A percentile compares a stretch with the other conserved stretches of the same genome.
Evolutionary conservation across 1,140 invertebrate genomes (phyloP).

Genomic region (Sitodiplosis mosellana): DNA sequence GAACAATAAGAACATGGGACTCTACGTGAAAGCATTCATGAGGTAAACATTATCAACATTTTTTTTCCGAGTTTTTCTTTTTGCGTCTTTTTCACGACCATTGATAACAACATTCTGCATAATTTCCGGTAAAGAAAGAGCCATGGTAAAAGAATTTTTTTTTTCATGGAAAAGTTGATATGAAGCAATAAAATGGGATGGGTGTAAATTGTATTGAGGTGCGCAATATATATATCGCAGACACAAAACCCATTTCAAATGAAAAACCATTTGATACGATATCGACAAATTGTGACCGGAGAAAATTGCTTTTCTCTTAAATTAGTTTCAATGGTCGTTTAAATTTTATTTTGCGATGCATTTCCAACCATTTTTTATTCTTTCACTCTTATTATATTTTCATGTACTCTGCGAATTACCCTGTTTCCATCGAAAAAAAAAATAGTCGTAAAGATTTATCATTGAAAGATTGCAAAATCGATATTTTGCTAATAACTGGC

Average conservation of each 20-base stretch:
- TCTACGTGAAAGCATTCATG: conserved; percentile 66
- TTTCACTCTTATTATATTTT: neutral
- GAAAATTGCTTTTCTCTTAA: neutral
- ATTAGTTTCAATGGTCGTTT: neutral
- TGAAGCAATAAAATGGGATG: no score
- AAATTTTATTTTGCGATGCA: neutral
- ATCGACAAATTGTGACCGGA: neutral
- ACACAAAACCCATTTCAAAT: neutral
- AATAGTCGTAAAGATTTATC: conserved; percentile 48
- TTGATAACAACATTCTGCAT: neutral
- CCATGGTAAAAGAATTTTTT: no score
- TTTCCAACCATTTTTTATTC: no score
- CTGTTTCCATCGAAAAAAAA: neutral
- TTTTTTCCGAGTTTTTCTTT: no score
- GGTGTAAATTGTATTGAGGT: no score
- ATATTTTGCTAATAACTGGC: conserved; percentile 66
- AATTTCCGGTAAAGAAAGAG: no score
- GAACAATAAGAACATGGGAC: conserved; percentile 68
- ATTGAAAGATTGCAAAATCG: conserved; percentile 48
- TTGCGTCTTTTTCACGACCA: no score
- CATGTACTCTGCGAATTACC: neutral
- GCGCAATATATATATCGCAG: no score
- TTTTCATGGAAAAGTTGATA: no score
- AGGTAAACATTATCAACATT: conserved; percentile 34
- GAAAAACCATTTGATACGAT: neutral